phyloP scores from a whole-genome alignment of 2,888 invertebrate genomes.

The Strigamia maritima region DNA sequence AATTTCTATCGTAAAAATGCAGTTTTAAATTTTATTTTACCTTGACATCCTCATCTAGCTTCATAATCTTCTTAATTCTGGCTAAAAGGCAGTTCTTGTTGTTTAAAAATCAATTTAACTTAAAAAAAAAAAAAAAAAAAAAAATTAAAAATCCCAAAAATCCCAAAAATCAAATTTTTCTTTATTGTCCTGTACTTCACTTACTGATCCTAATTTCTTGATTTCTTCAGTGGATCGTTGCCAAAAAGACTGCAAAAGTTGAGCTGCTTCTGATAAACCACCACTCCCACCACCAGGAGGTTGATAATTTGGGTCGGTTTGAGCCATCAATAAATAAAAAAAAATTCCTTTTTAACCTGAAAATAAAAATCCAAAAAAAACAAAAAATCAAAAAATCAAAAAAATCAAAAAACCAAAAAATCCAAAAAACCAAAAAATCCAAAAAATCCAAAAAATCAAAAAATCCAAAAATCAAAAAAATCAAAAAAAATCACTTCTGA shows the following conservation, averaged over 20 bases:
- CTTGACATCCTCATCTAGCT: conserved; percentile 93
- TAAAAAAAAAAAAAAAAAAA: conserved; percentile 31
- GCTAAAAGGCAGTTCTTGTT: conserved; percentile 92
- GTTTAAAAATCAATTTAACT: conserved; percentile 76
- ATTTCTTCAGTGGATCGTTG: conserved; percentile 75
- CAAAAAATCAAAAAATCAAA: no score
- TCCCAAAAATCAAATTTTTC: background rate
- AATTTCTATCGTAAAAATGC: no score
- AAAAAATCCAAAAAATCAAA: no score
- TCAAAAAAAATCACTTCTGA: background rate
- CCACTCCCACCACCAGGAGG: conserved; percentile 11
- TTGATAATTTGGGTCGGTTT: conserved; percentile 37
- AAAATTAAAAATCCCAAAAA: conserved; percentile 24
- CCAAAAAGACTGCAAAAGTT: conserved; percentile 77
- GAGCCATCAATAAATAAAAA: conserved; percentile 39
- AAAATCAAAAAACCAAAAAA: background rate
- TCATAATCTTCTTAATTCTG: conserved; percentile 99
- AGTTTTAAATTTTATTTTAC: no score
- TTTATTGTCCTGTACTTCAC: no score
- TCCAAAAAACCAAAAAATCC: no score
- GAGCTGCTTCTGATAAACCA: conserved; percentile 62
- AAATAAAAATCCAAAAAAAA: background rate
- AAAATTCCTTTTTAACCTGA: background rate
- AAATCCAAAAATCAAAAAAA: background rate
- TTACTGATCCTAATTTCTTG: conserved; percentile 69